phyloP scores from a whole-genome alignment of 1,140 invertebrate genomes.

The roundworm (Caenorhabditis elegans) region WBcel235 BX284605.5:549501-550000 shows the following conservation, averaged over 20 bases:
- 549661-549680: conserved; percentile 3
- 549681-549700: not conserved
- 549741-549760: no score
- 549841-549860: not conserved
- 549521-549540: not conserved
- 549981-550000: not conserved
- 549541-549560: not conserved
- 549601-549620: not conserved
- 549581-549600: not conserved
- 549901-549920: not conserved
- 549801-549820: no score
- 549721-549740: no score
- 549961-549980: not conserved
- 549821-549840: not conserved
- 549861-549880: not conserved
- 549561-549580: no score
- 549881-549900: not conserved
- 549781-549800: no score
- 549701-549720: no score
- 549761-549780: no score
- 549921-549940: not conserved
- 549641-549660: not conserved
- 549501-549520: not conserved
- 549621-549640: not conserved
- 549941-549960: not conserved